These are phyloP conservation scores for Stratiomys singularior DNA, from an alignment of 2,888 invertebrate species.

Conservation along the genomic window DNA sequence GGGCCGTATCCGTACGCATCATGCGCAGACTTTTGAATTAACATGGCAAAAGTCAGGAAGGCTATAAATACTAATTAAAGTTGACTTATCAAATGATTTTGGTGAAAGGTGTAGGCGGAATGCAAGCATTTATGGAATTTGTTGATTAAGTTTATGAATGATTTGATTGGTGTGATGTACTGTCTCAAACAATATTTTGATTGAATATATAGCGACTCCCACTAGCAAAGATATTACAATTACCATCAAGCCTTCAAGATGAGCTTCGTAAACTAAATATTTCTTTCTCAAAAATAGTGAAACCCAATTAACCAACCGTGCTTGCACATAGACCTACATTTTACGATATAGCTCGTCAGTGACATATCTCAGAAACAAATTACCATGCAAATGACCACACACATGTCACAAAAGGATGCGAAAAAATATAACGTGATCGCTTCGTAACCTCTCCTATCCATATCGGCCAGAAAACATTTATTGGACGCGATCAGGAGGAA, in stretches of 20 bases:
- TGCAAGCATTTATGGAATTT: neutral
- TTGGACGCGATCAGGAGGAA: slow-evolving; percentile 30
- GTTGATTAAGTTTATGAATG: neutral
- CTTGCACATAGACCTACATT: too few species aligned
- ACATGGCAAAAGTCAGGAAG: neutral
- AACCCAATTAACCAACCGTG: too few species aligned
- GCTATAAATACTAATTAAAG: slow-evolving; percentile 5
- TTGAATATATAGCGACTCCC: too few species aligned
- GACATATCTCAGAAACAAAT: neutral
- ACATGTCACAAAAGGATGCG: slow-evolving; percentile 13
- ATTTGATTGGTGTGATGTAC: neutral
- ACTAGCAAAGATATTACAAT: too few species aligned
- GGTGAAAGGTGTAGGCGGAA: slow-evolving; percentile 1
- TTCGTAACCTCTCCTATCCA: neutral
- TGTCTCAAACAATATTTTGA: neutral
- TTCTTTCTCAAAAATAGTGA: too few species aligned
- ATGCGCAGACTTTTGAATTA: neutral
- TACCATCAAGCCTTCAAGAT: too few species aligned
- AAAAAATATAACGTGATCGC: neutral
- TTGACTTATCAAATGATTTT: neutral
- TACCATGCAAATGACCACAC: slow-evolving; percentile 31
- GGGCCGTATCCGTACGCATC: too few species aligned
- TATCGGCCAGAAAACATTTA: slow-evolving; percentile 8
- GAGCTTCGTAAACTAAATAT: too few species aligned
- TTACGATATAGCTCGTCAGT: too few species aligned